Percentiles rank a stretch among this genome's conserved stretches.
These are phyloP conservation scores for Sebastes trivittatus DNA, from an alignment of 2,797 vertebrate genomes.

Conservation along the genomic window DNA sequence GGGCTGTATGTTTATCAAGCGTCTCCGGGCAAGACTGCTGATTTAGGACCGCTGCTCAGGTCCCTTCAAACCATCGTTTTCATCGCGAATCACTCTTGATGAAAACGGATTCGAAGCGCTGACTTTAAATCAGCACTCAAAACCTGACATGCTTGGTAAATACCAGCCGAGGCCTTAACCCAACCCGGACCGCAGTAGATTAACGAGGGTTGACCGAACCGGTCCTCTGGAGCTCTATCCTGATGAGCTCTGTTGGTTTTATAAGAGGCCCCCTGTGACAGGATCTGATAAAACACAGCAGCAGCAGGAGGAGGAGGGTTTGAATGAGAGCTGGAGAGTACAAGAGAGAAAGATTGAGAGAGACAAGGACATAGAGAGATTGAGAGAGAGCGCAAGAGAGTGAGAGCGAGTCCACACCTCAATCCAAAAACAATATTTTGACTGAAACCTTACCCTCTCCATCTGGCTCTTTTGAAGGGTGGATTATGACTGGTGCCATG, in stretches of 20 bases:
- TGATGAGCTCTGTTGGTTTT: conserved; percentile 78
- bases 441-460: conserved; percentile 85
- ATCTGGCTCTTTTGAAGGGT: conserved; percentile 88
- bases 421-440: conserved; percentile 87
- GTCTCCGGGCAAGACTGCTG: conserved; percentile 70
- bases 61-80: conserved; percentile 57
- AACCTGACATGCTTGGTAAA: conserved; percentile 63
- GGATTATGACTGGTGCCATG: conserved; percentile 84
- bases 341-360: conserved; percentile 59
- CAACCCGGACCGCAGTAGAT: conserved; percentile 40
- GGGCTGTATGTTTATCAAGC: conserved; percentile 73
- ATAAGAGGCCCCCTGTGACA: conserved; percentile 68
- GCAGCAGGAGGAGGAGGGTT: conserved; percentile 45
- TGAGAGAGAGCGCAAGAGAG: conserved; percentile 52
- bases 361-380: conserved; percentile 63
- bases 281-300: conserved; percentile 78
- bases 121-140: conserved; percentile 48
- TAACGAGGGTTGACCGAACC: conserved; percentile 59
- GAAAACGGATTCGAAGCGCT: conserved; percentile 37
- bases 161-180: conserved; percentile 38
- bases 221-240: conserved; percentile 58
- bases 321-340: conserved; percentile 57
- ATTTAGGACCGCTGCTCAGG: conserved; percentile 67
- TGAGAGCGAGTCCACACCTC: conserved; percentile 71
- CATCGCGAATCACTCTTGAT: conserved; percentile 50